Evolutionary conservation across 92 coral and sea anemone genomes (phyloP).

Genomic region (Palythoa caribaeorum): DNA sequence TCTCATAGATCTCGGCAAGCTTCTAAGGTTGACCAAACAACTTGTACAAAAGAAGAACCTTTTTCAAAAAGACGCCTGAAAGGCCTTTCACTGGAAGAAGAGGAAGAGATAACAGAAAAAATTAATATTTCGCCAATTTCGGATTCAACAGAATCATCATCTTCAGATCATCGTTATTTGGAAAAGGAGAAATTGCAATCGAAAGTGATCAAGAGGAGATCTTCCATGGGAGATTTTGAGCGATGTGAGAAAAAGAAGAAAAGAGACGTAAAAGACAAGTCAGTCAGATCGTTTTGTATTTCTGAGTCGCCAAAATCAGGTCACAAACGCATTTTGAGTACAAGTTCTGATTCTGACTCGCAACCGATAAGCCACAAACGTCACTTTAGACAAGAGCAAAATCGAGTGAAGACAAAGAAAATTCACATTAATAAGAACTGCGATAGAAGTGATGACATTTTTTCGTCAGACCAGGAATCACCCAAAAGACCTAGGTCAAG

Average conservation of each 20-base stretch:
- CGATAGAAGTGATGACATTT: background rate
- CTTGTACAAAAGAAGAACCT: background rate
- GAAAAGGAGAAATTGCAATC: constrained; percentile 10
- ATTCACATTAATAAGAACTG: background rate
- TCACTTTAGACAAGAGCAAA: background rate
- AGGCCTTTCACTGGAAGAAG: background rate
- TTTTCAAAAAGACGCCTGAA: background rate
- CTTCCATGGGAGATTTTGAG: background rate
- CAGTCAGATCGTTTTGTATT: too few species aligned
- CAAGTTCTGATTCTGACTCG: background rate
- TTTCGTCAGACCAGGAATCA: background rate
- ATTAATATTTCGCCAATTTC: background rate
- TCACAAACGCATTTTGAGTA: background rate
- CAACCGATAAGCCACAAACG: constrained; percentile 1
- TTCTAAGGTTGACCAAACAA: background rate
- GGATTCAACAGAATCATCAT: too few species aligned
- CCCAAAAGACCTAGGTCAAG: background rate
- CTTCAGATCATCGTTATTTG: background rate
- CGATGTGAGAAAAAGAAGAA: background rate
- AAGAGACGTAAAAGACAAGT: background rate
- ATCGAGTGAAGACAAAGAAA: background rate
- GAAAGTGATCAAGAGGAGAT: background rate
- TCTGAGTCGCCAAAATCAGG: background rate
- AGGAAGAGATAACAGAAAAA: background rate
- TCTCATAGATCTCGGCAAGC: background rate